Percentiles rank a stretch among this genome's conserved stretches.
phyloP scores from a whole-genome alignment of 2,797 vertebrate species.

The Mycteria americana region DNA sequence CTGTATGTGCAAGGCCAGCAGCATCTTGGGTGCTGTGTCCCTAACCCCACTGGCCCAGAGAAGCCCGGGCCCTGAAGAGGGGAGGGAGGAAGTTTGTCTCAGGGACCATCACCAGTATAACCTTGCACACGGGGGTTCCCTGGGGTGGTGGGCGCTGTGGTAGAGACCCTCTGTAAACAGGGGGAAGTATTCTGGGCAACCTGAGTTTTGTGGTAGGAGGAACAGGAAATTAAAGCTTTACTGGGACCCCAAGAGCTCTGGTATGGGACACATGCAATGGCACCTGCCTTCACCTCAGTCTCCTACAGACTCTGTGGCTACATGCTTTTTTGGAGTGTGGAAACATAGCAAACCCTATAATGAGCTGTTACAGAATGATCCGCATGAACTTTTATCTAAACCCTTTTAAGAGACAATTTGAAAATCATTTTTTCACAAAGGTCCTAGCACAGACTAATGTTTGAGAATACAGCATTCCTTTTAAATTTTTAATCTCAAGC shows the following conservation, averaged over 20 bases:
- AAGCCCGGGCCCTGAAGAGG: background rate
- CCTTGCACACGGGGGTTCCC: background rate
- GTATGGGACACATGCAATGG: background rate
- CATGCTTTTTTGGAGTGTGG: background rate
- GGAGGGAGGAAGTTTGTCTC: background rate
- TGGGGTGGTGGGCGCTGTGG: rapidly evolving
- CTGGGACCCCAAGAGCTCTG: background rate
- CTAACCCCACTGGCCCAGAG: background rate
- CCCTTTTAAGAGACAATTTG: background rate
- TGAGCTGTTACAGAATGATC: background rate
- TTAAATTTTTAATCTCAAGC: background rate
- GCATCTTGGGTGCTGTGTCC: background rate
- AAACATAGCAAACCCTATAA: background rate
- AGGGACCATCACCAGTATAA: background rate
- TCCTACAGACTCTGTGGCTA: background rate
- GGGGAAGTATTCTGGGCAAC: background rate
- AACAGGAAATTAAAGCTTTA: background rate
- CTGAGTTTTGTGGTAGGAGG: background rate
- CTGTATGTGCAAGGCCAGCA: rapidly evolving
- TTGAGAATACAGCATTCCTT: background rate
- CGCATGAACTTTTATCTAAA: background rate
- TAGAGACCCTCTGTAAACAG: background rate
- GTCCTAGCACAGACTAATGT: background rate
- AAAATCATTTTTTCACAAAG: background rate
- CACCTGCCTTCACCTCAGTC: background rate